phyloP scores from a whole-genome alignment of 2,888 invertebrate species.

The Latrodectus elegans region DNA sequence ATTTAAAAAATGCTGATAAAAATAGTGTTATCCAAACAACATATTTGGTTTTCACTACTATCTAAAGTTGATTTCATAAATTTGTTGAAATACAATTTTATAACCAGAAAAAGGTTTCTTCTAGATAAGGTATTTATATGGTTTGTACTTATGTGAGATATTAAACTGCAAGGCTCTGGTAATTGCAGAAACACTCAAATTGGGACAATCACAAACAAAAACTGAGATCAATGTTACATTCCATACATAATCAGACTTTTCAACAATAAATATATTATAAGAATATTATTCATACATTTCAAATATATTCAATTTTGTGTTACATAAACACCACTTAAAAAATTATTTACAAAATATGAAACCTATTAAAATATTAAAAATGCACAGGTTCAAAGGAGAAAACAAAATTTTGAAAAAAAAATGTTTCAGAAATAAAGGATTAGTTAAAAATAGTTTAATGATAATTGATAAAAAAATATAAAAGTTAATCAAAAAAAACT shows the following conservation, averaged over 20 bases:
- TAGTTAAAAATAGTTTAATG: no score
- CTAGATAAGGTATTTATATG: conserved; percentile 24
- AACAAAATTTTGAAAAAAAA: no score
- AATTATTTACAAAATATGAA: neutral
- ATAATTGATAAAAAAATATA: no score
- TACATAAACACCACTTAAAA: neutral
- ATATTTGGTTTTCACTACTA: neutral
- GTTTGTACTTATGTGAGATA: conserved; percentile 67
- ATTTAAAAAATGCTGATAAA: neutral
- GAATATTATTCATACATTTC: neutral
- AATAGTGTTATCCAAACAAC: neutral
- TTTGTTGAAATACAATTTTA: neutral
- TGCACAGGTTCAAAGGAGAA: neutral
- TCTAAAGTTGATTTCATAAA: neutral
- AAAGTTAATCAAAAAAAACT: no score
- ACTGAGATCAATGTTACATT: neutral
- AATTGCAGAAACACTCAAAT: conserved; percentile 67
- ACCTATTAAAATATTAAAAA: neutral
- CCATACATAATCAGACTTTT: no score
- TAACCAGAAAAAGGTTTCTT: conserved; percentile 3
- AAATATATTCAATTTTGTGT: neutral
- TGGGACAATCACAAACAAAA: conserved; percentile 53
- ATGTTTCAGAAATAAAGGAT: no score
- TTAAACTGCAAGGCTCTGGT: conserved; percentile 67
- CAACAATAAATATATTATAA: no score